Evolutionary conservation across 2,113 vertebrate genomes (phyloP), one percentile per base, ranked within the genome.

Genomic region (Gobius niger): DNA sequence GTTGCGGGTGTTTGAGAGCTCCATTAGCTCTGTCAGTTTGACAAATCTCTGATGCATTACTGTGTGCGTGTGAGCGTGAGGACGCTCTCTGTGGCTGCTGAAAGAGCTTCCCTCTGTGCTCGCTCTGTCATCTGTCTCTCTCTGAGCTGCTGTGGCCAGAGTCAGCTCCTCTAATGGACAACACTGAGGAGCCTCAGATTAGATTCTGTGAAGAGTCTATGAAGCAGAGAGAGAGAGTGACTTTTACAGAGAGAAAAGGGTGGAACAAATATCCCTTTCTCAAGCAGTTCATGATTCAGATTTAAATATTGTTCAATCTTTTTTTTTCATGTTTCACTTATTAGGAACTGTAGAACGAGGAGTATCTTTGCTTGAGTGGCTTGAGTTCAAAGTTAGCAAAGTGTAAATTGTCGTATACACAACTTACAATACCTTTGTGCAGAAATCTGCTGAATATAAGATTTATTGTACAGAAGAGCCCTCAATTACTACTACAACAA

Each of bases 121-220:
- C 19, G 41, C n/a, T 49, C 24, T 57, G 4, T 34, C 10, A 47
- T 75, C 40, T 54, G 68, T 60, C 65, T 46, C n/a, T 50, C 16
- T 56, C 9, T 13, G 54, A 5, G 54, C 13, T 44, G 65, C 6
- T 40, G 54, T 14, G 24, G 54, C 52, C 24, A 12, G 40, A 40
- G 11, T 7, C 54, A 15, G 7, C 54, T 34, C 51, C 54, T 14
- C 54, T 57, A 57, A 57, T 57, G 54, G 54, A 57, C 24, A 7
- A 8, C 19, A 54, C 10, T 0, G 52, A 40, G 12, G 24, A 34
- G 11, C 19, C 3, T 4, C 24, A 15, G 24, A 40, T 57, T 57
- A 57, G 54, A 54, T 54, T 34, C 24, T 34, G 24, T 34, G 3
- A 24, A 54, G 53, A 54, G 53, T 9, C 19, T 10, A 54, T 12